A percentile compares a stretch with the other conserved stretches of the same genome.
These are phyloP conservation scores for Scelioninae gen. 1 DNA, from an alignment of 2,888 invertebrate species.

Conservation along the genomic window DNA sequence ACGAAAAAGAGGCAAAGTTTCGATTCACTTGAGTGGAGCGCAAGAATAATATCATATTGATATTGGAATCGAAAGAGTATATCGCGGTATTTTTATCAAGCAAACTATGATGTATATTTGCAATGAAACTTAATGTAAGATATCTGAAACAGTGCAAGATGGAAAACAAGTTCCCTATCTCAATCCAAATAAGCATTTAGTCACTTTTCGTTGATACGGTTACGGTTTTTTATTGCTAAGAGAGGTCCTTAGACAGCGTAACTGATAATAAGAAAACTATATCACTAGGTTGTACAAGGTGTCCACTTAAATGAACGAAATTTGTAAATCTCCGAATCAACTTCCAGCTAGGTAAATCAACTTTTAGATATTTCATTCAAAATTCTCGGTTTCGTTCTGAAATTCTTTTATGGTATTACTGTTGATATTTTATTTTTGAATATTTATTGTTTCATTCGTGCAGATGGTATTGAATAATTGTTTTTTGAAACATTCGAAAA, in stretches of 20 bases:
- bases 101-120: slow-evolving; percentile 56
- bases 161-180: slow-evolving; percentile 22
- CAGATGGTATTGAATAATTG: slow-evolving; percentile 17
- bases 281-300: slow-evolving; percentile 62
- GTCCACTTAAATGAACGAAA: slow-evolving; percentile 64
- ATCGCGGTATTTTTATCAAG: slow-evolving; percentile 66
- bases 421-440: not conserved
- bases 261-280: slow-evolving; percentile 48
- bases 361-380: not conserved
- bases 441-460: slow-evolving; percentile 24
- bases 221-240: slow-evolving; percentile 54
- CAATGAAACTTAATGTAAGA: slow-evolving; percentile 56
- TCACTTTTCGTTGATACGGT: slow-evolving; percentile 38
- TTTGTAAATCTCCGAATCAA: slow-evolving; percentile 58
- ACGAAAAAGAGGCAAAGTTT: slow-evolving; percentile 34
- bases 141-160: slow-evolving; percentile 53
- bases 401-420: slow-evolving; percentile 20
- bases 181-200: slow-evolving; percentile 23
- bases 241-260: slow-evolving; percentile 26
- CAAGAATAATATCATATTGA: slow-evolving; percentile 63
- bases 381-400: slow-evolving; percentile 6
- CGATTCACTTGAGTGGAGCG: slow-evolving; percentile 61
- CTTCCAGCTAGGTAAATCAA: slow-evolving; percentile 45
- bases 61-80: slow-evolving; percentile 63
- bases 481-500: slow-evolving; percentile 56